Conservation (phyloP, 37 sponge, comb jelly and placozoan genomes). For the Aplysina aerophoba region DNA sequence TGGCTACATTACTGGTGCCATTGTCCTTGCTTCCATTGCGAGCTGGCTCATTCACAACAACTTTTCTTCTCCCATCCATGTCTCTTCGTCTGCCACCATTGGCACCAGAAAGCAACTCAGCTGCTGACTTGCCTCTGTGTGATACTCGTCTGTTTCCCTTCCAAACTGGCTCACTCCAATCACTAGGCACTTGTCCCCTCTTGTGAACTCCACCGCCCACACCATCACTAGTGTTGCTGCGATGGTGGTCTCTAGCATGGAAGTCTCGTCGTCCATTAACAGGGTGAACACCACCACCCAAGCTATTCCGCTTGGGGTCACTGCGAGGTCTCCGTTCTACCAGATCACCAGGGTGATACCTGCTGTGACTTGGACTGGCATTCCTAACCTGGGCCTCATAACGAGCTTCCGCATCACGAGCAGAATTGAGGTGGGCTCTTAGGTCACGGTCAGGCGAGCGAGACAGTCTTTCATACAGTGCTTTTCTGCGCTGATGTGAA, state of each 20-base stretch:
- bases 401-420: background rate
- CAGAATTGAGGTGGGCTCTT: slow-evolving; percentile 19
- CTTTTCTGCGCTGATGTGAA: background rate
- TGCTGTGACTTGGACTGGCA: background rate
- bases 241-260: background rate
- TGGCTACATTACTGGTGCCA: slow-evolving; percentile 4
- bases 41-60: background rate
- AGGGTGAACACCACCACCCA: background rate
- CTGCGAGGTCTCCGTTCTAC: too few species aligned
- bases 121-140: background rate
- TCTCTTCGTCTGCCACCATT: background rate
- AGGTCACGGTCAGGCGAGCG: slow-evolving; percentile 12
- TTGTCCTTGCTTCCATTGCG: slow-evolving; percentile 21
- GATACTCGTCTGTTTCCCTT: background rate
- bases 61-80: background rate
- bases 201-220: too few species aligned
- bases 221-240: too few species aligned
- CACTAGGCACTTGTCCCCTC: background rate
- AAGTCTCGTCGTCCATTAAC: background rate
- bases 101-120: background rate
- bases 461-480: background rate
- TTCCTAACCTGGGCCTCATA: background rate
- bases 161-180: background rate
- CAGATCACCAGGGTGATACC: background rate
- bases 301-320: background rate